Percentiles rank a stretch among this genome's conserved stretches.
These are phyloP conservation scores for Watsonalla cultraria DNA, from an alignment of 2,888 invertebrate genomes.

Conservation along the genomic window DNA sequence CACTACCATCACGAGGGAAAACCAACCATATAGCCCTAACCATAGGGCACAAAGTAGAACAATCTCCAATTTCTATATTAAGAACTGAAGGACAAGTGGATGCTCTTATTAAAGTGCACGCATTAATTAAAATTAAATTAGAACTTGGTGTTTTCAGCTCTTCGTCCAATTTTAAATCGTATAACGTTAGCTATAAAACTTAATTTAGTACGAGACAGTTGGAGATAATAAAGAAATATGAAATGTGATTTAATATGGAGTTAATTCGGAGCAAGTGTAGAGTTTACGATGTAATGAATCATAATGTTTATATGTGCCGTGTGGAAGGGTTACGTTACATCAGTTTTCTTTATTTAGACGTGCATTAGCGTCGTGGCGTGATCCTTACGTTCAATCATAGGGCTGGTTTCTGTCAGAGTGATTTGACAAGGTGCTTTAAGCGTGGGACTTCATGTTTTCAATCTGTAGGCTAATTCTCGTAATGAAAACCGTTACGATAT, in stretches of 20 bases:
- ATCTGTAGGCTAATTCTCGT: too few species aligned
- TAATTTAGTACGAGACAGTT: constrained; percentile 8
- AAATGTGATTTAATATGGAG: constrained; percentile 13
- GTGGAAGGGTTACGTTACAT: neutral
- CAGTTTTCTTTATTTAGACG: neutral
- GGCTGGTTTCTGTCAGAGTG: too few species aligned
- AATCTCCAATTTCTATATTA: constrained; percentile 9
- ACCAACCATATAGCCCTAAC: neutral
- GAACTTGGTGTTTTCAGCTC: constrained; percentile 7
- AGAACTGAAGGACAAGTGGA: constrained; percentile 36
- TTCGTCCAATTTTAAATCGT: constrained; percentile 11
- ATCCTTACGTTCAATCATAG: too few species aligned
- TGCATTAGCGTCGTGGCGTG: neutral
- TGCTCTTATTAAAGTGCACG: constrained; percentile 34
- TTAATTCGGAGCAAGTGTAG: constrained; percentile 13
- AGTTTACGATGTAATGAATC: neutral
- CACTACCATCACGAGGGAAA: neutral
- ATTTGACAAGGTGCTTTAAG: neutral
- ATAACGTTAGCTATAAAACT: accelerated
- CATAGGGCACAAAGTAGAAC: neutral
- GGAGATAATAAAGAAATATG: constrained; percentile 17
- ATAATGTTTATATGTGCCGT: neutral
- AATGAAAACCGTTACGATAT: too few species aligned
- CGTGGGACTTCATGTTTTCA: neutral
- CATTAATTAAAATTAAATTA: constrained; percentile 42